Conservation (phyloP, 2,113 vertebrate genomes). For the Hemicordylus capensis region DNA sequence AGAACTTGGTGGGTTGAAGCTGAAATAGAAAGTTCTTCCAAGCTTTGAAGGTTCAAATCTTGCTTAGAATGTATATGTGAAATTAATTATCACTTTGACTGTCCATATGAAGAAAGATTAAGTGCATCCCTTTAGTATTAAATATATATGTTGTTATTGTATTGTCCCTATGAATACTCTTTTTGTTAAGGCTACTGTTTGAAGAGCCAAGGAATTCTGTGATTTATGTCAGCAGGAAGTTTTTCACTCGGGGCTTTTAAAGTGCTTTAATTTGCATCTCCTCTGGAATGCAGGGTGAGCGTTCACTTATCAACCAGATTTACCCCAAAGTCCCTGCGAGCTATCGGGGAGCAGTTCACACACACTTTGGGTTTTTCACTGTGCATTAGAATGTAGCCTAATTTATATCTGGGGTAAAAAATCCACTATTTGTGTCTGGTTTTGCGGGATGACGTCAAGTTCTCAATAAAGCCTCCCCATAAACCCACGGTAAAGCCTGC, state of each 20-base stretch:
- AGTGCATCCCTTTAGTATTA: background rate
- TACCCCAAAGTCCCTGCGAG: too few species aligned
- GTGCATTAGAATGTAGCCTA: too few species aligned
- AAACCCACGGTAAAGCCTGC: too few species aligned
- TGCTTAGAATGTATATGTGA: background rate
- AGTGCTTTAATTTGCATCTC: too few species aligned
- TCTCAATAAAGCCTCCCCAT: too few species aligned
- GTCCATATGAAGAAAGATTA: background rate
- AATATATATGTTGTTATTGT: background rate
- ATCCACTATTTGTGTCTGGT: too few species aligned
- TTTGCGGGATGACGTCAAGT: too few species aligned
- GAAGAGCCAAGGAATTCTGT: background rate
- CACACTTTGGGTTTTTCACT: too few species aligned
- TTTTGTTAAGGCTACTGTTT: background rate
- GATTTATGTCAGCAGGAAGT: constrained; percentile 7
- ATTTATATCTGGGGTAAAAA: too few species aligned
- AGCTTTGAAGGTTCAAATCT: background rate
- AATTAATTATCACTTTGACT: background rate
- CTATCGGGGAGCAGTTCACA: too few species aligned
- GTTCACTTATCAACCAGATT: too few species aligned
- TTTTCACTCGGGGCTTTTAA: background rate
- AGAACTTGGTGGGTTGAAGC: background rate
- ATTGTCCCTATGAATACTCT: background rate
- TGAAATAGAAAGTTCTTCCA: background rate
- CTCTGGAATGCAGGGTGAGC: too few species aligned